These are phyloP conservation scores for Nezara viridula DNA, from an alignment of 2,888 invertebrate species.

Conservation along the genomic window DNA sequence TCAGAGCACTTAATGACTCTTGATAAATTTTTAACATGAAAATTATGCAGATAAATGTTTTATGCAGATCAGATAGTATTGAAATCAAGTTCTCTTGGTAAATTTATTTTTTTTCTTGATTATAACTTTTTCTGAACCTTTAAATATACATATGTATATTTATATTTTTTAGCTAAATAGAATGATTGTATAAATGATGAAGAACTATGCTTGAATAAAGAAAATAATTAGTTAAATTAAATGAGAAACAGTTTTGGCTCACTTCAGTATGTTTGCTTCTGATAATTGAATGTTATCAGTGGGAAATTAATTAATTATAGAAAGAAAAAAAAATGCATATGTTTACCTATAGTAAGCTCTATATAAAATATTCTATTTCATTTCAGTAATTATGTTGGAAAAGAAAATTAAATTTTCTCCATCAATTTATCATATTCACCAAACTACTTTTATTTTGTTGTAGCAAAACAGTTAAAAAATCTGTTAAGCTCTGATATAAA, in stretches of 20 bases:
- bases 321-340: not conserved
- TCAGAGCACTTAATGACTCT: not conserved
- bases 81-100: slow-evolving; percentile 36
- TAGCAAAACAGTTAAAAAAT: not conserved
- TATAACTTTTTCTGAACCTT: not conserved
- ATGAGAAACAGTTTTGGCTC: not conserved
- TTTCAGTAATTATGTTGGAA: too few species aligned
- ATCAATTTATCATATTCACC: too few species aligned
- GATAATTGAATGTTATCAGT: not conserved
- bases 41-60: slow-evolving; percentile 7
- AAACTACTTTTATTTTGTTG: too few species aligned
- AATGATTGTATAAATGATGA: not conserved
- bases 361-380: too few species aligned
- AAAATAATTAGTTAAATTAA: slow-evolving; percentile 1
- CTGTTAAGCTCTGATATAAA: not conserved
- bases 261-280: not conserved
- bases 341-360: too few species aligned
- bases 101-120: slow-evolving; percentile 34
- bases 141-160: too few species aligned
- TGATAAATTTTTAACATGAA: not conserved
- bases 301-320: not conserved
- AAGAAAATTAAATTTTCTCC: too few species aligned
- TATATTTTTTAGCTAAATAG: not conserved
- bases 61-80: not conserved
- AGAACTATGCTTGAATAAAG: not conserved